These are phyloP conservation scores for Ametastegia equiseti DNA, from an alignment of 2,888 invertebrate species.

Conservation along the genomic window DNA sequence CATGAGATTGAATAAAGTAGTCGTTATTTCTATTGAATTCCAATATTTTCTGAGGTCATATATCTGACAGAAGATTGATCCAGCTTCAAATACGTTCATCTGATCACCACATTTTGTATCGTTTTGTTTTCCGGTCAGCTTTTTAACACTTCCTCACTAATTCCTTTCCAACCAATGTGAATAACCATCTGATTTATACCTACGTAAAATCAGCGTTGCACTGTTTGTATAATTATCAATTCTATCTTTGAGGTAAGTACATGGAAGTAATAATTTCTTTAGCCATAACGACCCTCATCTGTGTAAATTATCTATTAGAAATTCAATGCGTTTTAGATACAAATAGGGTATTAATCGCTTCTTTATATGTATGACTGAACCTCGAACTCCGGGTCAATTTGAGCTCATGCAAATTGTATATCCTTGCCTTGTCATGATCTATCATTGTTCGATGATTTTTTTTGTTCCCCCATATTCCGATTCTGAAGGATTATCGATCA, in stretches of 20 bases:
- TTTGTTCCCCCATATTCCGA: background rate
- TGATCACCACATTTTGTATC: too few relatives aligned
- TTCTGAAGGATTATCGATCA: background rate
- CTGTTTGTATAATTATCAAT: background rate
- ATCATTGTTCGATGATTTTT: background rate
- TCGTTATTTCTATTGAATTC: too few relatives aligned
- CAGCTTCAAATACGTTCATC: too few relatives aligned
- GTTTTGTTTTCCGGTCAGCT: too few relatives aligned
- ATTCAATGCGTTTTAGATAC: background rate
- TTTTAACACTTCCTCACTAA: too few relatives aligned
- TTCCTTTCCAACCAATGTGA: background rate
- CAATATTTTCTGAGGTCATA: too few relatives aligned
- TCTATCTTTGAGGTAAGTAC: background rate
- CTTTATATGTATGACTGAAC: background rate
- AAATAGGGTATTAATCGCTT: background rate
- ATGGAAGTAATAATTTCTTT: background rate
- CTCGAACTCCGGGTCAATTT: background rate
- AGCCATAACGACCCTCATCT: background rate
- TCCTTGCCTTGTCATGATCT: background rate
- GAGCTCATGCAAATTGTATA: background rate
- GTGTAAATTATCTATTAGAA: background rate
- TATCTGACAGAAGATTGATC: too few relatives aligned
- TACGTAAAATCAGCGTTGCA: background rate
- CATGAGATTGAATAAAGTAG: too few relatives aligned
- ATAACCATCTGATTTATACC: background rate